Evolutionary conservation across 2,888 invertebrate species (phyloP).

Genomic region (Drosophila greeni): DNA sequence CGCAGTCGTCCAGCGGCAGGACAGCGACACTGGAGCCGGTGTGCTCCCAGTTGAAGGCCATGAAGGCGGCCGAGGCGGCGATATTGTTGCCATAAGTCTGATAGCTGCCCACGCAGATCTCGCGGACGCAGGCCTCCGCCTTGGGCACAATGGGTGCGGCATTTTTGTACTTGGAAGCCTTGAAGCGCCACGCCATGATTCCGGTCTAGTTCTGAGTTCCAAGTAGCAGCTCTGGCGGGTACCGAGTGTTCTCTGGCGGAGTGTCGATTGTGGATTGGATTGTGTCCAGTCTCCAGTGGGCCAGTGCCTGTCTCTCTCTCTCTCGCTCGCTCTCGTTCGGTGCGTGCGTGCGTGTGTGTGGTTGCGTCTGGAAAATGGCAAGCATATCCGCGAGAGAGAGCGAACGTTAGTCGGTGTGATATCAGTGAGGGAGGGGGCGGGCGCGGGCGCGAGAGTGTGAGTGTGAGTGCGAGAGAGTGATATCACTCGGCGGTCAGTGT

Average conservation of each 20-base stretch:
- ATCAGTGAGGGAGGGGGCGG: neutral
- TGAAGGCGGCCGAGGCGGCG: constrained; percentile 93
- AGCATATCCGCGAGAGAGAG: constrained; percentile 18
- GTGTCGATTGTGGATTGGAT: constrained; percentile 21
- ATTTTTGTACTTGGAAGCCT: constrained; percentile 99
- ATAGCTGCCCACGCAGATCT: constrained; percentile 94
- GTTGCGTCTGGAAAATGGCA: constrained; percentile 35
- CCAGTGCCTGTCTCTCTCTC: constrained; percentile 13
- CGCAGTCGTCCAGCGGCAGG: constrained; percentile 91
- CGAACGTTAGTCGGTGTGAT: constrained; percentile 1
- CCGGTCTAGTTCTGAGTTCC: constrained; percentile 1
- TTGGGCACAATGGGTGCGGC: constrained; percentile 97
- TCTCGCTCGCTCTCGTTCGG: constrained; percentile 13
- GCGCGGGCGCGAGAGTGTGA: neutral
- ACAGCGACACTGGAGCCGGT: constrained; percentile 94
- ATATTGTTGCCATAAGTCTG: constrained; percentile 97
- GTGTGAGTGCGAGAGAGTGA: constrained; percentile 8
- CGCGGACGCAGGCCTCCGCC: constrained; percentile 92
- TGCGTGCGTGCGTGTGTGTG: constrained; percentile 17
- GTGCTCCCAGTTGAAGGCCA: constrained; percentile 97
- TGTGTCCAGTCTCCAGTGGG: constrained; percentile 15
- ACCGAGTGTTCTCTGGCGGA: constrained; percentile 24
- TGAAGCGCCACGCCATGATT: constrained; percentile 95
- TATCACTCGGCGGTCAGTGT: constrained; percentile 14
- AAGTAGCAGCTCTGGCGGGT: neutral